Evolutionary conservation across 2,888 invertebrate genomes (phyloP), one percentile per base, ranked within the genome.

Genomic region (Chloromyia formosa): DNA sequence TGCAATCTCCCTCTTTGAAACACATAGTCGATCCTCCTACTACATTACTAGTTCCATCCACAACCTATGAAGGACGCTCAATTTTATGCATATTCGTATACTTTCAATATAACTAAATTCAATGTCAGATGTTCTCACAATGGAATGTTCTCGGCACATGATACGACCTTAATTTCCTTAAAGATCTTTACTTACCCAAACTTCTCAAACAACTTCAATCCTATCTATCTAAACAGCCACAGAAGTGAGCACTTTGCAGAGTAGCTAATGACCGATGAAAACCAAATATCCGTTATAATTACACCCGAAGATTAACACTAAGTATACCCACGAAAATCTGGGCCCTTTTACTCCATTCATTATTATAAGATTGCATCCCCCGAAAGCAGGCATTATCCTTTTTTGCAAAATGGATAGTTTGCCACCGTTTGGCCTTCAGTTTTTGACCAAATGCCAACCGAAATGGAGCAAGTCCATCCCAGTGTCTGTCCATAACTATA

Each of bases 271-370:
- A 27, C 27, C 62, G 62, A 62, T 18, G 62, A 62, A 62, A 62
- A 62, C 62, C 62, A 62, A 62, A 62, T 40, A 62, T 62, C 62
- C 62, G 62, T 62, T 62, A 62, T 62, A 62, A 62, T 62, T 62
- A 62, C 62, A 35, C 62, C 62, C 35, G 16, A n/a, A 40, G 62
- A 62, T 62, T 62, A 62, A 40, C 62, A 62, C 62, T 62, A 62
- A 62, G 40, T 4, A 62, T 35, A 62, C 40, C 5, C 14, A 62
- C 62, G 40, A 62, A 14, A 62, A 62, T 62, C 62, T 35, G 27
- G 27, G 2, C 27, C 27, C 27, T 35, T 35, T 35, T 35, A 35
- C 7, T 23, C 62, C 62, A n/a, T 62, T n/a, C 10, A 16, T 18
- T 62, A 18, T 62, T 62, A 62, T 40, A n/a, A 35, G 27, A 35